Evolutionary conservation across 2,797 vertebrate species (phyloP), one percentile per base, ranked within the genome.

Genomic region (Chaetodon trifasciatus): DNA sequence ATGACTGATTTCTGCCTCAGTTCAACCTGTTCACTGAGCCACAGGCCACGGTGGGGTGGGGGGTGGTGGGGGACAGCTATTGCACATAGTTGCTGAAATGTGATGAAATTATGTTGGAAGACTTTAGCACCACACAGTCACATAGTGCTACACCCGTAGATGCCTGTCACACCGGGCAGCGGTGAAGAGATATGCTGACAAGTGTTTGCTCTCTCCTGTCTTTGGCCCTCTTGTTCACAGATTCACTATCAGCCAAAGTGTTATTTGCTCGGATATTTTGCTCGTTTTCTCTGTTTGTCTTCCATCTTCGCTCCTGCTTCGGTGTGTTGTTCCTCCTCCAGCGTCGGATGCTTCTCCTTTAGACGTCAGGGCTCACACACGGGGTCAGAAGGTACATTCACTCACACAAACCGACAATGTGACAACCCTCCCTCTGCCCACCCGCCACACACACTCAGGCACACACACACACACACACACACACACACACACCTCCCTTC

Each of bases 111-210:
- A 89, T 88, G 86, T 90, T 73, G 79, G 83, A 89, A 84, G 82
- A 88, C 79, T 94, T 89, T 93, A 88, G 79, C 91, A 93, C 91
- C 89, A 89, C 82, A 85, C 88, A 88, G 93, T 85, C 79, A 92
- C 88, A 89, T 86, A 86, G 86, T 78, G 89, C 70, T 86, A 79
- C 87, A 87, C 76, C 83, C 66, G 21, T 64, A 88, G 71, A 79
- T 86, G 84, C 62, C 82, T 85, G 89, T 89, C 90, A 88, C 72
- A 65, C 63, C 0, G n/a, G 67, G 12, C 72, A 85, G 83, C 15
- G 68, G 71, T 66, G 64, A 72, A 61, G 73, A 86, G 77, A 76
- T 60, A 47, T 66, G 71, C 87, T 86, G 87, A 84, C 83, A 84
- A 74, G 53, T 83, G 82, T 88, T 90, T 91, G 78, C 86, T 75